Conservation (phyloP, 2,113 vertebrate species). For the Nothobranchius kuhntae region DNA sequence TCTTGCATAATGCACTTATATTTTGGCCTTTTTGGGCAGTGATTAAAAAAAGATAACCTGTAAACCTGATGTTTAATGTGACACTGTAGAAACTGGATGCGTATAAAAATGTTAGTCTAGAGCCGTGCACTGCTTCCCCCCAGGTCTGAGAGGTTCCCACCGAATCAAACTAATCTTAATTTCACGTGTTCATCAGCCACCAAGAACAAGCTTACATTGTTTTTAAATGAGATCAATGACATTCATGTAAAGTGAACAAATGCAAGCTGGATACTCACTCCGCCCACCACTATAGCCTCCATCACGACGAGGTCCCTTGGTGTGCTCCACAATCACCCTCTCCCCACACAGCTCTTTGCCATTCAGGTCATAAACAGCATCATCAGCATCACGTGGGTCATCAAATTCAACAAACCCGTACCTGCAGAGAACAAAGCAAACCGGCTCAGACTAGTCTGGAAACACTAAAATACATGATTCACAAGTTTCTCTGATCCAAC, state of each 20-base stretch:
- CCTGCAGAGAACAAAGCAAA: conserved; percentile 61
- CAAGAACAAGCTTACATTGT: conserved; percentile 54
- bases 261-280: conserved; percentile 81
- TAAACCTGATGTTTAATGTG: no score
- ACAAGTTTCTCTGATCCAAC: no score
- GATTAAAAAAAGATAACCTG: no score
- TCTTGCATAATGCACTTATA: no score
- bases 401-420: conserved; percentile 98
- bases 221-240: conserved; percentile 23
- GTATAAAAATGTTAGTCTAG: no score
- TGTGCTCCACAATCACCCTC: conserved; percentile 83
- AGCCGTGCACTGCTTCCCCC: not conserved
- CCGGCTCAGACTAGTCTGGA: no score
- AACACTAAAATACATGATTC: no score
- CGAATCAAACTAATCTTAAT: not conserved
- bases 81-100: no score
- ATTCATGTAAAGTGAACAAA: conserved; percentile 9
- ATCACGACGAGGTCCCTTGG: conserved; percentile 85
- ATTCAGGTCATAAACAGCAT: conserved; percentile 96
- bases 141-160: not conserved
- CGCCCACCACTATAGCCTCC: conserved; percentile 86
- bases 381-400: conserved; percentile 94
- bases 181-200: conserved; percentile 64
- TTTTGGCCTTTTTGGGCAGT: no score
- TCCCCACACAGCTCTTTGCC: conserved; percentile 97